These are phyloP conservation scores for Petrocephalus sullivani DNA, from an alignment of 2,797 vertebrate species.

Conservation along the genomic window DNA sequence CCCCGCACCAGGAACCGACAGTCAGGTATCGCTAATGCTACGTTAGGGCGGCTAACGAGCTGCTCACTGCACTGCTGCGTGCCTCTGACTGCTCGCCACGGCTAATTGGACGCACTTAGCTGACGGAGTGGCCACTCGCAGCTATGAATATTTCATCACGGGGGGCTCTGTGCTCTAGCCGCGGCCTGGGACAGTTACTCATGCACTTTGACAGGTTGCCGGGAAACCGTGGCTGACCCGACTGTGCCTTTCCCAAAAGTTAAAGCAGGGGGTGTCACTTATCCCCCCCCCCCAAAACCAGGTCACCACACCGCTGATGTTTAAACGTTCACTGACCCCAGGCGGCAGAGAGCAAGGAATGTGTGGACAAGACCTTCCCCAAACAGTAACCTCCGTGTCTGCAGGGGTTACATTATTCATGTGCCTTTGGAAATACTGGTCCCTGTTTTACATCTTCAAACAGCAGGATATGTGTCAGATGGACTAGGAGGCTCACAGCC, in stretches of 20 bases:
- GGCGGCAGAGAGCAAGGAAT: not conserved
- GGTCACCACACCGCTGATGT: not conserved
- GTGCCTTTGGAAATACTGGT: not conserved
- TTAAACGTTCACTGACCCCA: not conserved
- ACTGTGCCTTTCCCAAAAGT: not conserved
- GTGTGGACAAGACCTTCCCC: not conserved
- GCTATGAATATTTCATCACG: conserved; percentile 25
- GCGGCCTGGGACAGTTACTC: not conserved
- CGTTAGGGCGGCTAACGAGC: conserved; percentile 37
- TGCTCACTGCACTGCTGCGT: conserved; percentile 38
- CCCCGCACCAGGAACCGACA: not conserved
- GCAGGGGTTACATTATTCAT: not conserved
- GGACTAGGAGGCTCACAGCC: not conserved
- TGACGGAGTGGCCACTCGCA: conserved; percentile 25
- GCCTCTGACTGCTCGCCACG: conserved; percentile 31
- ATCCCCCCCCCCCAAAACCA: not conserved
- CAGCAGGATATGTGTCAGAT: not conserved
- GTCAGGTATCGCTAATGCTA: conserved; percentile 30
- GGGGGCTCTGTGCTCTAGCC: not conserved
- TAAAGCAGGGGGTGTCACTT: not conserved
- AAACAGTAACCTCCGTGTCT: not conserved
- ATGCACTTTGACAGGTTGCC: conserved; percentile 15
- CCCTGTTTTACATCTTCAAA: not conserved
- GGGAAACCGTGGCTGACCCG: not conserved
- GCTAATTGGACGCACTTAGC: conserved; percentile 43